phyloP scores from a whole-genome alignment of 2,113 vertebrate species.

The Etheostoma spectabile region DNA sequence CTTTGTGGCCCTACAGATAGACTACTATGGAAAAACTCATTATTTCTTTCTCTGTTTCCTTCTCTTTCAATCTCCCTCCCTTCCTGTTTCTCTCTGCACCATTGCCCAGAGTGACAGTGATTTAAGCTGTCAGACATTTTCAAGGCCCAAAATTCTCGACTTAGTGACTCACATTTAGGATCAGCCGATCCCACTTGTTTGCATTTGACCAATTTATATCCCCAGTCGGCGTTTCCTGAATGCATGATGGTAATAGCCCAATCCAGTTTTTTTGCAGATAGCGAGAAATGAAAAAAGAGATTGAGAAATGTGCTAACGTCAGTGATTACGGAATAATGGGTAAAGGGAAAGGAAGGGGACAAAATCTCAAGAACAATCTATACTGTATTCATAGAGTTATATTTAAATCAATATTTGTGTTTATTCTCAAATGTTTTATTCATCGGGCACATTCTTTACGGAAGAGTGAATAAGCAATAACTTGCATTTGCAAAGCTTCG shows the following conservation, averaged over 20 bases:
- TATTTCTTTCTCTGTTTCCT: slow-evolving; percentile 23
- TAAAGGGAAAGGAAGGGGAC: slow-evolving; percentile 42
- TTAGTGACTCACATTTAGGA: slow-evolving; percentile 67
- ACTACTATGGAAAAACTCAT: slow-evolving; percentile 33
- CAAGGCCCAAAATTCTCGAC: slow-evolving; percentile 55
- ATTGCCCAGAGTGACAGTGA: slow-evolving; percentile 58
- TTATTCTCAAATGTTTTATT: slow-evolving; percentile 79
- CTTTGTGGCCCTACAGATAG: slow-evolving; percentile 31
- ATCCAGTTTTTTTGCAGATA: slow-evolving; percentile 48
- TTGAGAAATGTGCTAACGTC: slow-evolving; percentile 66
- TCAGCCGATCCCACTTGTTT: slow-evolving; percentile 63
- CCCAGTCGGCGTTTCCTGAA: slow-evolving; percentile 40
- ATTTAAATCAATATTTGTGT: slow-evolving; percentile 78
- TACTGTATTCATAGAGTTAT: slow-evolving; percentile 66
- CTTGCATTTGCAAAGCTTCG: slow-evolving; percentile 49
- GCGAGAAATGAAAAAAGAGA: slow-evolving; percentile 57
- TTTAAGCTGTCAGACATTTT: slow-evolving; percentile 70
- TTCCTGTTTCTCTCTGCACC: slow-evolving; percentile 32
- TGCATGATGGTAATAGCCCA: slow-evolving; percentile 49
- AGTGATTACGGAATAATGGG: slow-evolving; percentile 69
- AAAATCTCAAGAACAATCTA: slow-evolving; percentile 71
- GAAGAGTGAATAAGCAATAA: slow-evolving; percentile 63
- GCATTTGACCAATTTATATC: slow-evolving; percentile 63
- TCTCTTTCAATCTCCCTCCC: not conserved
- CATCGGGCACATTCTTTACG: slow-evolving; percentile 53